Percentiles rank a stretch among this genome's conserved stretches.
phyloP scores from a whole-genome alignment of 2,113 vertebrate species.

The Dipodomys spectabilis region DNA sequence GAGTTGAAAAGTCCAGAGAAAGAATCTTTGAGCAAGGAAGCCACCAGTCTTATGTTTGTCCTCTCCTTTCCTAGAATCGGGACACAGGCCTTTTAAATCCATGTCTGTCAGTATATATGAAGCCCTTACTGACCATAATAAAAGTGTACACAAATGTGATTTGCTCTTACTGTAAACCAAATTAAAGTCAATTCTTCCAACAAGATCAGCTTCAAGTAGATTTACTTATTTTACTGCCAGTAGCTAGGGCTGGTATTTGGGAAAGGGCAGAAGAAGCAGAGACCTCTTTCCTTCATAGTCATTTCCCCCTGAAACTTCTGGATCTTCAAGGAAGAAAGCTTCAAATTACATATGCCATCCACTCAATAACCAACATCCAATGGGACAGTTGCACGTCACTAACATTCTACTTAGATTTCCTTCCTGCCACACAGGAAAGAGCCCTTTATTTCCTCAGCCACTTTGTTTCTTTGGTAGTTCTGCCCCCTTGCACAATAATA shows the following conservation, averaged over 20 bases:
- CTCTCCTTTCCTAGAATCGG: not conserved
- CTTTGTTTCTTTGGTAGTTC: constrained; percentile 52
- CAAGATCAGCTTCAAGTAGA: constrained; percentile 53
- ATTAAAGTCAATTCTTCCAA: constrained; percentile 57
- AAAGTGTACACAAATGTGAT: constrained; percentile 58
- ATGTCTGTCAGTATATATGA: constrained; percentile 13
- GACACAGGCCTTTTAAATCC: not conserved
- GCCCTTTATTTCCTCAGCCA: constrained; percentile 57
- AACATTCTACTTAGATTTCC: not conserved
- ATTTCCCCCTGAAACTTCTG: not conserved
- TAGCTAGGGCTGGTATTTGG: not conserved
- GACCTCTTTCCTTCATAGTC: not conserved
- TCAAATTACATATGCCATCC: not conserved
- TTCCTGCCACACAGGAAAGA: constrained; percentile 49
- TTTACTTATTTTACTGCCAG: constrained; percentile 55
- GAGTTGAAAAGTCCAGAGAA: not conserved
- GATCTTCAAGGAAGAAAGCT: not conserved
- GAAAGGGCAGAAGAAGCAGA: constrained; percentile 3
- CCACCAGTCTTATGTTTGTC: not conserved
- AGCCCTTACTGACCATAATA: constrained; percentile 5
- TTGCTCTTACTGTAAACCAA: constrained; percentile 43
- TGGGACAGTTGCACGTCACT: not conserved
- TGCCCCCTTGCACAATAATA: constrained; percentile 59
- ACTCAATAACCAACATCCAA: not conserved
- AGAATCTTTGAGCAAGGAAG: not conserved